Percentiles rank a stretch among this genome's conserved stretches.
phyloP scores from a whole-genome alignment of 2,888 invertebrate genomes.

The Linnaemya vulpina region DNA sequence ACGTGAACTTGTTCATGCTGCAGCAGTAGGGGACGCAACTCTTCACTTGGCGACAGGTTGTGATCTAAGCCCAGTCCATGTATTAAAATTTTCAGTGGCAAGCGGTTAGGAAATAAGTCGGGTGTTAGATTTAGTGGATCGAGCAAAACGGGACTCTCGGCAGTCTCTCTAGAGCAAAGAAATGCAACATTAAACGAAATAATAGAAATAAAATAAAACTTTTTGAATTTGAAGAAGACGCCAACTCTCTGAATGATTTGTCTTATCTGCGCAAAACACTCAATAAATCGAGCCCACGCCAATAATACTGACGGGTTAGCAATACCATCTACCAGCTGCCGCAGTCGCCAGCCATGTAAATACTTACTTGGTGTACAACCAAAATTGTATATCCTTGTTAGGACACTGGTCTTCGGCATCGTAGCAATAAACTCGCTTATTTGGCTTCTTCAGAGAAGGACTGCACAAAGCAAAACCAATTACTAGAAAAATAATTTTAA shows the following conservation, averaged over 20 bases:
- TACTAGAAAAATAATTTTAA: neutral
- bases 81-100: constrained; percentile 85
- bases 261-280: no score
- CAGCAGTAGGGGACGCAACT: constrained; percentile 86
- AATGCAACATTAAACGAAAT: neutral
- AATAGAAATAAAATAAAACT: neutral
- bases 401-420: constrained; percentile 83
- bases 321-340: no score
- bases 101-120: constrained; percentile 74
- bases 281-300: no score
- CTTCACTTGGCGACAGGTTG: constrained; percentile 85
- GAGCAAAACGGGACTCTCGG: constrained; percentile 83
- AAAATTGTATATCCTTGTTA: constrained; percentile 85
- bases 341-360: neutral
- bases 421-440: constrained; percentile 73
- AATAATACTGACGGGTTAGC: no score
- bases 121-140: constrained; percentile 75
- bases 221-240: no score
- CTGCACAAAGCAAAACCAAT: constrained; percentile 1
- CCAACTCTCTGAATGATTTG: no score
- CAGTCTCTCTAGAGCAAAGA: constrained; percentile 62
- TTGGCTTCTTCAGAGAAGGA: neutral
- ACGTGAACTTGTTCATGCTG: constrained; percentile 85
- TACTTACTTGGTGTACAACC: constrained; percentile 86
- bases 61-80: constrained; percentile 86